Percentiles rank a stretch among this genome's conserved stretches.
Evolutionary conservation across 2,888 invertebrate genomes (phyloP).

Genomic region (Ennomos erosarius): DNA sequence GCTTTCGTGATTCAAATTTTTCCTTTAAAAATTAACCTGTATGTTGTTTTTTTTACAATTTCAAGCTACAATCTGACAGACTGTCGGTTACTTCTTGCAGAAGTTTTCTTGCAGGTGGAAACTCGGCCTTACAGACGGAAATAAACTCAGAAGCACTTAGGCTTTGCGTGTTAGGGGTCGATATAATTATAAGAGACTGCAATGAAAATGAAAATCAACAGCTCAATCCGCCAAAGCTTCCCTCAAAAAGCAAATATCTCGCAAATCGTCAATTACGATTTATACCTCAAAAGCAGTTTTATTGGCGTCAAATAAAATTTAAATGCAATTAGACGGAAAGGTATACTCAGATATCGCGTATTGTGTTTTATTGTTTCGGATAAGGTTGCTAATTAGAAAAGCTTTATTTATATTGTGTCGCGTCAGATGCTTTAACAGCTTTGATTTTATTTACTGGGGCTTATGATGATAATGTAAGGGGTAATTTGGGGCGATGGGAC

Average conservation of each 20-base stretch:
- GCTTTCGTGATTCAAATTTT: no score
- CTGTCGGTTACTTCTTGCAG: no score
- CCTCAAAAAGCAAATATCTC: conserved; percentile 15
- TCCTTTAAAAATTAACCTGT: no score
- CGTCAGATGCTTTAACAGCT: conserved; percentile 13
- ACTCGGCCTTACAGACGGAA: no score
- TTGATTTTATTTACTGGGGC: conserved; percentile 24
- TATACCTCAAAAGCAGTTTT: conserved; percentile 37
- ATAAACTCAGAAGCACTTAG: no score
- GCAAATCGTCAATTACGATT: conserved; percentile 34
- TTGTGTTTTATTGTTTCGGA: conserved; percentile 35
- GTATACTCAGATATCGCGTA: conserved; percentile 24
- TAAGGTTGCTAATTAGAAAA: conserved; percentile 39
- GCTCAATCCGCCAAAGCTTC: not conserved
- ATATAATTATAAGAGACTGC: not conserved
- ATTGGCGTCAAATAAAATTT: conserved; percentile 38
- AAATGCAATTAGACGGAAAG: conserved; percentile 37
- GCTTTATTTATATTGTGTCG: conserved; percentile 33
- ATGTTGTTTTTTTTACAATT: no score
- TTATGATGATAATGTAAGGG: conserved; percentile 23
- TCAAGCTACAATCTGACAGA: no score
- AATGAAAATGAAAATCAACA: no score
- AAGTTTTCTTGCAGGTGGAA: no score
- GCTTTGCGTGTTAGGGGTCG: no score
- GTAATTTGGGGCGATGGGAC: conserved; percentile 17